A percentile compares a stretch with the other conserved stretches of the same genome.
phyloP scores from a whole-genome alignment of 1,140 invertebrate species.

The Anoplophora glabripennis region DNA sequence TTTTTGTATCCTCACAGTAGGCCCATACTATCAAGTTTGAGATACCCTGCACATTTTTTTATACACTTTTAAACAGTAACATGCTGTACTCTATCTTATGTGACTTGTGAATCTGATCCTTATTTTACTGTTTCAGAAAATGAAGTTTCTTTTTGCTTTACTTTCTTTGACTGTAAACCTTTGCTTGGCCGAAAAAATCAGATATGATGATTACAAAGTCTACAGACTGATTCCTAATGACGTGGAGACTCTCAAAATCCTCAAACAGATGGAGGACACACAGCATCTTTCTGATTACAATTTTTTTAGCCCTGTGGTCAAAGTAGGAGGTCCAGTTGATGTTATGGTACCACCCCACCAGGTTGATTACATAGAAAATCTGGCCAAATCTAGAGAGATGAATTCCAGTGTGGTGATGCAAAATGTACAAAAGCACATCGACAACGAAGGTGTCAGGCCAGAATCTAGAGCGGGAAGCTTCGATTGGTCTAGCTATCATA shows the following conservation, averaged over 20 bases:
- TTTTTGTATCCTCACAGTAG: too few relatives aligned
- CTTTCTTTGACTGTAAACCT: neutral
- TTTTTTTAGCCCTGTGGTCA: constrained; percentile 30
- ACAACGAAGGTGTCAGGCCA: constrained; percentile 25
- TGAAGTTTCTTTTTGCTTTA: too few relatives aligned
- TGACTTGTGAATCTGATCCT: too few relatives aligned
- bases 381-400: constrained; percentile 21
- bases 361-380: constrained; percentile 30
- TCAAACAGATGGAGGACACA: constrained; percentile 23
- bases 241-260: constrained; percentile 20
- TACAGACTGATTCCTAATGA: constrained; percentile 30
- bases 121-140: too few relatives aligned
- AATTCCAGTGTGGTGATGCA: constrained; percentile 39
- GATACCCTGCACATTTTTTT: too few relatives aligned
- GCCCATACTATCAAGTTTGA: too few relatives aligned
- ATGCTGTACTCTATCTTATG: too few relatives aligned
- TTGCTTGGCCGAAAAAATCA: constrained; percentile 14
- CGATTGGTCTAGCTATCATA: constrained; percentile 24
- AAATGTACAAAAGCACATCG: constrained; percentile 45
- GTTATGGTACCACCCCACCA: constrained; percentile 45
- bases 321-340: constrained; percentile 30
- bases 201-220: constrained; percentile 36
- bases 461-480: constrained; percentile 6
- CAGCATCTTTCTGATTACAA: constrained; percentile 19
- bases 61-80: too few relatives aligned